Evolutionary conservation across 2,797 vertebrate species (phyloP).

Genomic region (Otolemur crassicaudatus): DNA sequence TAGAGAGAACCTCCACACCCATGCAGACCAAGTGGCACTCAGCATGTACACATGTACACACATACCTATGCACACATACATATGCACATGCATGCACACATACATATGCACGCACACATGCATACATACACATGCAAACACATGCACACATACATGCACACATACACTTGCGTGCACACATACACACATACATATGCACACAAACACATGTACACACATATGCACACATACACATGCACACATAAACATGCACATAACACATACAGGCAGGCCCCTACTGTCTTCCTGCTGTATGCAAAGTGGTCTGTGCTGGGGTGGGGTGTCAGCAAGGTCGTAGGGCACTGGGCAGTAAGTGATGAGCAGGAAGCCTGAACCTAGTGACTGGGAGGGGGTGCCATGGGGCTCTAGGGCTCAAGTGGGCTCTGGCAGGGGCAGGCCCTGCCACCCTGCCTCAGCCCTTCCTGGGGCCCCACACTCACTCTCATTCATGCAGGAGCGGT

Average conservation of each 20-base stretch:
- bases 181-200: not conserved
- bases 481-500: constrained; percentile 97
- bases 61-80: fast-evolving
- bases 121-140: no score
- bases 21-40: no score
- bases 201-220: fast-evolving
- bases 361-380: not conserved
- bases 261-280: not conserved
- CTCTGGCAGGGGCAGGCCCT: not conserved
- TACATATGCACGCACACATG: fast-evolving
- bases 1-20: no score
- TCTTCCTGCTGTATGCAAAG: not conserved
- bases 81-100: fast-evolving
- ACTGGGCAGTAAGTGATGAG: not conserved
- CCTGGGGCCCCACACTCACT: constrained; percentile 88
- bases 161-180: not conserved
- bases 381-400: fast-evolving
- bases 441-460: fast-evolving
- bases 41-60: no score
- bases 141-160: no score
- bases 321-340: not conserved
- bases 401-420: not conserved
- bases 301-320: not conserved
- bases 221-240: fast-evolving
- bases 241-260: fast-evolving